Conservation (phyloP, 2,113 vertebrate genomes). For the Lycocorax pyrrhopterus region DNA sequence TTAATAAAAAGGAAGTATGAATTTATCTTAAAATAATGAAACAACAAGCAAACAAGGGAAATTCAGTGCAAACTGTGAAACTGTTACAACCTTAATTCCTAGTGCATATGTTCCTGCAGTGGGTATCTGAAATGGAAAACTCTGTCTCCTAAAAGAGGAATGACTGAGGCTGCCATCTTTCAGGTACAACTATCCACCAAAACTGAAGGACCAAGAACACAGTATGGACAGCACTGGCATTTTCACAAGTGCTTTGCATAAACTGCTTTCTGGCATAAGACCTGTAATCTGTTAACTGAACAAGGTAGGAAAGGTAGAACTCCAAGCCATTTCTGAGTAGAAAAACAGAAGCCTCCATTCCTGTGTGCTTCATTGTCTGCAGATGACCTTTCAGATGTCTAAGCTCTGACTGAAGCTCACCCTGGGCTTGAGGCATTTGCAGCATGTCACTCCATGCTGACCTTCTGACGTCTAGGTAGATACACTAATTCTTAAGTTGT, state of each 20-base stretch:
- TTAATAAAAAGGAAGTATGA: not conserved
- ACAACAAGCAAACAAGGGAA: not conserved
- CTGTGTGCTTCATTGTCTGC: not conserved
- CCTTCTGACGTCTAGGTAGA: not conserved
- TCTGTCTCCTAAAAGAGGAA: not conserved
- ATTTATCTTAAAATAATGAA: not conserved
- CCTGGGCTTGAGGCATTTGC: not conserved
- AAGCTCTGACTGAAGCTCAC: not conserved
- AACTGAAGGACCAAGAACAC: not conserved
- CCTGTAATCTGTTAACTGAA: not conserved
- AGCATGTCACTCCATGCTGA: not conserved
- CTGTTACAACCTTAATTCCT: not conserved
- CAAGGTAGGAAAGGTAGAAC: not conserved
- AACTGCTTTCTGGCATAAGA: not conserved
- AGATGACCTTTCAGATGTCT: not conserved
- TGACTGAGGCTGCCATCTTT: not conserved
- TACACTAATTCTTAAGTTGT: not conserved
- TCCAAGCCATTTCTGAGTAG: not conserved
- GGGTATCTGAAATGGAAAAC: slow-evolving; percentile 7
- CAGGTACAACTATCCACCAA: not conserved
- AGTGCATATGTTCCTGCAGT: not conserved
- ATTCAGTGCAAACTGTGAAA: slow-evolving; percentile 22
- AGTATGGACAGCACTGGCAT: not conserved
- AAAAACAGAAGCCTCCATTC: not conserved
- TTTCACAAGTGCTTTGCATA: not conserved